A percentile compares a stretch with the other conserved stretches of the same genome.
phyloP scores from a whole-genome alignment of 2,797 vertebrate genomes.

The Intellagama lesueurii region DNA sequence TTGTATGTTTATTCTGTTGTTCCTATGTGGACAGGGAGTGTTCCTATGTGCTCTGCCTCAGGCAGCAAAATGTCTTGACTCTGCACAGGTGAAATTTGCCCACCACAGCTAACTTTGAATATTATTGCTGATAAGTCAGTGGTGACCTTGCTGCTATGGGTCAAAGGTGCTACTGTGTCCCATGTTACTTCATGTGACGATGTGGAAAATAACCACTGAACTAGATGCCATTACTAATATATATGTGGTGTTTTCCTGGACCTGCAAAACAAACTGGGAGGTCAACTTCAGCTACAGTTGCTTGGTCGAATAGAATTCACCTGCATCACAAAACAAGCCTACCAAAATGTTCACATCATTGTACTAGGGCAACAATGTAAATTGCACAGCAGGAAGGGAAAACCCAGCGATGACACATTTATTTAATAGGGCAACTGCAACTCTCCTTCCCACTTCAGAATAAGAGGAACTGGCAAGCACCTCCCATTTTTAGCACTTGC shows the following conservation, averaged over 20 bases:
- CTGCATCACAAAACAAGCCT: not conserved
- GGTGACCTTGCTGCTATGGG: not conserved
- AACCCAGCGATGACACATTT: conserved; percentile 68
- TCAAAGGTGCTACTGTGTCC: not conserved
- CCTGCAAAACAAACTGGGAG: conserved; percentile 47
- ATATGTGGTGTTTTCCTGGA: not conserved
- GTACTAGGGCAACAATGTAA: conserved; percentile 36
- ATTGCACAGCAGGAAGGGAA: not conserved
- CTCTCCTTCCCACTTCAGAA: conserved; percentile 60
- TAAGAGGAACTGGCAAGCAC: conserved; percentile 66
- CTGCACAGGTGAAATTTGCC: not conserved
- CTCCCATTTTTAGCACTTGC: conserved; percentile 53
- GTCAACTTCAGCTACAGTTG: conserved; percentile 53
- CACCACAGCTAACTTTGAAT: not conserved
- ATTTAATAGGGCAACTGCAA: conserved; percentile 57
- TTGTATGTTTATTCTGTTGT: too few relatives aligned
- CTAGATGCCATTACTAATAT: not conserved
- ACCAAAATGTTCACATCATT: too few relatives aligned
- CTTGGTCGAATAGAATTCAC: not conserved
- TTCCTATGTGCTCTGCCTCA: too few relatives aligned
- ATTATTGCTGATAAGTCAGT: not conserved
- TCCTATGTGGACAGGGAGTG: too few relatives aligned
- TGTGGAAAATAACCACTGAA: not conserved
- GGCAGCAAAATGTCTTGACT: too few relatives aligned
- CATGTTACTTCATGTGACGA: not conserved